Evolutionary conservation across 2,797 vertebrate species (phyloP).

Genomic region (Poecilia wingei): DNA sequence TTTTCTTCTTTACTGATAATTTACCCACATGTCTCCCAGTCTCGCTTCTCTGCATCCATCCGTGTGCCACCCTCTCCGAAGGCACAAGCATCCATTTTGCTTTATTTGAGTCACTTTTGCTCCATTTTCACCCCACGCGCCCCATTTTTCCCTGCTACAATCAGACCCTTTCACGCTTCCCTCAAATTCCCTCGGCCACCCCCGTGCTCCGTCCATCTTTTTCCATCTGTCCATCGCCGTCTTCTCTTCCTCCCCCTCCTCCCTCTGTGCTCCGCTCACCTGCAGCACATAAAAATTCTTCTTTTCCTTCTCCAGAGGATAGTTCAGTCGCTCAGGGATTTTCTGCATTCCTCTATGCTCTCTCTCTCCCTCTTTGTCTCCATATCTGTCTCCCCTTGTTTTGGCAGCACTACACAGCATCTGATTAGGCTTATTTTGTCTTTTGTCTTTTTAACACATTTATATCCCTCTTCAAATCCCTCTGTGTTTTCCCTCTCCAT

Average conservation of each 20-base stretch:
- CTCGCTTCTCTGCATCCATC: constrained; percentile 31
- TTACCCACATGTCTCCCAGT: constrained; percentile 59
- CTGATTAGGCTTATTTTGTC: constrained; percentile 55
- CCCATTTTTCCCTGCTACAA: constrained; percentile 61
- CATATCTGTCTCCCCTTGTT: constrained; percentile 62
- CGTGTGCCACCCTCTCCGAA: constrained; percentile 38
- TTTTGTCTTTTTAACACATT: constrained; percentile 75
- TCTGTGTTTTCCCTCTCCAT: constrained; percentile 57
- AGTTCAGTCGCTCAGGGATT: constrained; percentile 80
- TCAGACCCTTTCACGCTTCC: constrained; percentile 72
- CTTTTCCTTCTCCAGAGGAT: constrained; percentile 84
- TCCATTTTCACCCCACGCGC: constrained; percentile 64
- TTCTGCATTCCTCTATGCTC: constrained; percentile 82
- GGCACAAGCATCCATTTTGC: constrained; percentile 44
- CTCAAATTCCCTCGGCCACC: constrained; percentile 74
- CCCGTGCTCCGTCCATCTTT: constrained; percentile 68
- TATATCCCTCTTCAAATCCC: constrained; percentile 59
- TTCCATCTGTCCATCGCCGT: constrained; percentile 70
- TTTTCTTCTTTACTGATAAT: constrained; percentile 39
- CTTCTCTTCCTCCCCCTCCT: constrained; percentile 49
- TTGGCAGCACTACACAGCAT: constrained; percentile 70
- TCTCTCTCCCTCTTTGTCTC: constrained; percentile 65
- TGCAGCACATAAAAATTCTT: constrained; percentile 90
- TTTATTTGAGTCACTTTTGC: constrained; percentile 60
- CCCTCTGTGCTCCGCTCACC: constrained; percentile 81